These are phyloP conservation scores for Sphinx pinastri DNA, from an alignment of 2,888 invertebrate genomes.

Conservation along the genomic window DNA sequence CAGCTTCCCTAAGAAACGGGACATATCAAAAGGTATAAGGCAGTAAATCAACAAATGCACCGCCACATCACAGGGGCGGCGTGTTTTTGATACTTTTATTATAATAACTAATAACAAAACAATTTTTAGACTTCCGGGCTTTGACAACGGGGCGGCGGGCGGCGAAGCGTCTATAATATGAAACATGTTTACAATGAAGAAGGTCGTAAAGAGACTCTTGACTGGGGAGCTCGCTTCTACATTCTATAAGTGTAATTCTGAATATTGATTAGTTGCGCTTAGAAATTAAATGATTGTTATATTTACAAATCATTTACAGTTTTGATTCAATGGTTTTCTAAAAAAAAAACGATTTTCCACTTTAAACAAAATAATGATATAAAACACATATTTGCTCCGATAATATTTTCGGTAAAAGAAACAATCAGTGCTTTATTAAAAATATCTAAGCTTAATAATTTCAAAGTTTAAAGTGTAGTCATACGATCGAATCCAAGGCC, in stretches of 20 bases:
- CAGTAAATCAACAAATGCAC: conserved; percentile 60
- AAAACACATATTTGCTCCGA: too few relatives aligned
- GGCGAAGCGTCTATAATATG: not conserved
- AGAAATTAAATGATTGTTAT: too few relatives aligned
- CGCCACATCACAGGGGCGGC: conserved; percentile 56
- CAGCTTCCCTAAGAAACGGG: conserved; percentile 44
- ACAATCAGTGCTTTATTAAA: too few relatives aligned
- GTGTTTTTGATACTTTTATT: conserved; percentile 48
- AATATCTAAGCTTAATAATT: too few relatives aligned
- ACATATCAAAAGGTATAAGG: conserved; percentile 38
- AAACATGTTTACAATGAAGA: conserved; percentile 37
- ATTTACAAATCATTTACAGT: too few relatives aligned
- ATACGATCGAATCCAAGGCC: too few relatives aligned
- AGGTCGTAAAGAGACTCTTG: conserved; percentile 29
- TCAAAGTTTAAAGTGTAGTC: too few relatives aligned
- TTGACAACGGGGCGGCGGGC: conserved; percentile 37
- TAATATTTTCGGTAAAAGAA: too few relatives aligned
- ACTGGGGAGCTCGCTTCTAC: conserved; percentile 8
- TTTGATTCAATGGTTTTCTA: too few relatives aligned
- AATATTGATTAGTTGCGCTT: too few relatives aligned
- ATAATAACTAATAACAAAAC: conserved; percentile 56
- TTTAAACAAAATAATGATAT: too few relatives aligned
- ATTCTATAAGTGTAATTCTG: not conserved
- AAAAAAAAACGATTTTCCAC: too few relatives aligned
- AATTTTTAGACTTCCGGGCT: conserved; percentile 58